Evolutionary conservation across 2,113 vertebrate species (phyloP).

Genomic region (Dipodomys stephensi): DNA sequence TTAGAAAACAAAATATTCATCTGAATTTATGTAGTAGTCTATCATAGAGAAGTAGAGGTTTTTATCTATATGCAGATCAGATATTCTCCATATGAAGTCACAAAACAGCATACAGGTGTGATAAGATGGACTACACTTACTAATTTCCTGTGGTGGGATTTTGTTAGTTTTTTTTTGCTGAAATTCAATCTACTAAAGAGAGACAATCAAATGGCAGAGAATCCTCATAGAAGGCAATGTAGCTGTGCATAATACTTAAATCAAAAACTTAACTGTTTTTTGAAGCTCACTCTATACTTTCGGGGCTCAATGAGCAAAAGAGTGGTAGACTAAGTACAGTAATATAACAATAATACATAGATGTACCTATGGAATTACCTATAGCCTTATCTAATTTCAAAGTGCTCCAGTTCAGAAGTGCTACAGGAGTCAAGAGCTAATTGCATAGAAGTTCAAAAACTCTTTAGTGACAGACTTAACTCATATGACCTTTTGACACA

Average conservation of each 20-base stretch:
- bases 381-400: not conserved
- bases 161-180: conserved; percentile 24
- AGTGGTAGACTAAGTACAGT: not conserved
- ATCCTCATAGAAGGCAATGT: not conserved
- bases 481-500: too few relatives aligned
- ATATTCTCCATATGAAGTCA: conserved; percentile 12
- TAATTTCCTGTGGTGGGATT: conserved; percentile 28
- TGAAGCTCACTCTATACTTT: not conserved
- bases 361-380: not conserved
- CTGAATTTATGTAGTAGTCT: conserved; percentile 14
- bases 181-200: conserved; percentile 51
- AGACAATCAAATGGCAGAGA: not conserved
- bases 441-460: too few relatives aligned
- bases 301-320: not conserved
- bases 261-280: not conserved
- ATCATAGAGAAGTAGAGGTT: conserved; percentile 16
- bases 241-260: not conserved
- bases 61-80: conserved; percentile 27
- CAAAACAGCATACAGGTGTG: not conserved
- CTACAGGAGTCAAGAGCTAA: not conserved
- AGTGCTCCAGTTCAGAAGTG: fast-evolving
- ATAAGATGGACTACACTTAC: conserved; percentile 1
- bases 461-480: not conserved
- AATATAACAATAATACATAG: not conserved
- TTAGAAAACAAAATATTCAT: conserved; percentile 21